Evolutionary conservation across 2,888 invertebrate genomes (phyloP).

Genomic region (Drosophila tanythrix): DNA sequence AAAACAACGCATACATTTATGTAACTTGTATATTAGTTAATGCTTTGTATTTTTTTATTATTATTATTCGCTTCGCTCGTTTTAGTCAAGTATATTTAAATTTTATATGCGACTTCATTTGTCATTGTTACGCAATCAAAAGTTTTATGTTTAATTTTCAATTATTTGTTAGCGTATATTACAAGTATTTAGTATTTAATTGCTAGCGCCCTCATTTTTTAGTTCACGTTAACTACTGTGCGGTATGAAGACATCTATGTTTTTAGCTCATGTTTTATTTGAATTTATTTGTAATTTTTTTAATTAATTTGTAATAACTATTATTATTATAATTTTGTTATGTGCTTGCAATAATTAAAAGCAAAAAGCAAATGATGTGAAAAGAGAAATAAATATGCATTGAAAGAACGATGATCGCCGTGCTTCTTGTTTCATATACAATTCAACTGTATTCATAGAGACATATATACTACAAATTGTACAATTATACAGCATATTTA

Average conservation of each 20-base stretch:
- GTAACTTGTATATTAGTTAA: constrained; percentile 27
- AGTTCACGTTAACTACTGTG: constrained; percentile 58
- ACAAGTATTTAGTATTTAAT: constrained; percentile 48
- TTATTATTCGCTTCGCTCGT: constrained; percentile 26
- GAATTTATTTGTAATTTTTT: constrained; percentile 77
- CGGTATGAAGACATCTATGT: constrained; percentile 73
- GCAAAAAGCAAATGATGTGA: constrained; percentile 52
- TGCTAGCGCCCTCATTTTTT: constrained; percentile 34
- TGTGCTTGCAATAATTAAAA: constrained; percentile 75
- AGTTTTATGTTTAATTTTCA: constrained; percentile 35
- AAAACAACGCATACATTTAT: constrained; percentile 18
- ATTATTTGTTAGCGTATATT: constrained; percentile 43
- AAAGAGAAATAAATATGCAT: constrained; percentile 53
- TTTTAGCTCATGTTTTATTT: constrained; percentile 79
- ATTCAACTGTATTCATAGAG: constrained; percentile 11
- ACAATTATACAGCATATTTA: constrained; percentile 22
- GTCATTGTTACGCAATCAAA: constrained; percentile 56
- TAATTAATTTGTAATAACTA: constrained; percentile 72
- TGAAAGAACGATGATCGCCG: constrained; percentile 37
- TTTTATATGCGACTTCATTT: constrained; percentile 40
- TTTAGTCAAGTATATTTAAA: constrained; percentile 38
- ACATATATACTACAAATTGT: constrained; percentile 8
- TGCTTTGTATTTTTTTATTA: constrained; percentile 24
- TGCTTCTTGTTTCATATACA: constrained; percentile 28
- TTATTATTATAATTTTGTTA: constrained; percentile 71